phyloP scores from a whole-genome alignment of 2,113 vertebrate species.

The Macaca nemestrina region DNA sequence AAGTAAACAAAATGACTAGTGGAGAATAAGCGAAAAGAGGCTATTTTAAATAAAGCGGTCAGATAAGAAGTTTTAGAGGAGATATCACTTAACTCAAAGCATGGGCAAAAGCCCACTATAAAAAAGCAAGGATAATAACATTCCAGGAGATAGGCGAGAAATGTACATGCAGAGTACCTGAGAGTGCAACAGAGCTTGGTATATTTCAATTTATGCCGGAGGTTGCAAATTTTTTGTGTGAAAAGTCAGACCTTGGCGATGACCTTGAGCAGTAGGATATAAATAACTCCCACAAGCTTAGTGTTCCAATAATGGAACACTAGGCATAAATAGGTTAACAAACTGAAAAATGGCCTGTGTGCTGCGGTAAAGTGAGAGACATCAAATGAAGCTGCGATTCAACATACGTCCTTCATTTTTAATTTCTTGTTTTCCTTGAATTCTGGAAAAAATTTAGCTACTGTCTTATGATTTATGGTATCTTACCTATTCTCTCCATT shows the following conservation, averaged over 20 bases:
- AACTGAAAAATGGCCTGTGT: neutral
- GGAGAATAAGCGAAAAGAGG: neutral
- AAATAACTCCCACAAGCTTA: no score
- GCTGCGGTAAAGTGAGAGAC: neutral
- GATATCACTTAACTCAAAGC: neutral
- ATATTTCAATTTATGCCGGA: neutral
- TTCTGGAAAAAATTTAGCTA: neutral
- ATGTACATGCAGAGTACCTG: rapidly evolving
- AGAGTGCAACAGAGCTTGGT: neutral
- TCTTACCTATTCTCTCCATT: neutral
- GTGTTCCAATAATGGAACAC: no score
- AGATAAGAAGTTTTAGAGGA: neutral
- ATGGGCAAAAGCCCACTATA: neutral
- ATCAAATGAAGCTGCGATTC: neutral
- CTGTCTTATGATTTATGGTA: neutral
- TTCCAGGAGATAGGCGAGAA: neutral
- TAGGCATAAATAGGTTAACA: neutral
- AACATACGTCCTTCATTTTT: neutral
- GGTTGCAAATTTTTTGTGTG: no score
- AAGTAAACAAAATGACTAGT: neutral
- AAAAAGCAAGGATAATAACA: neutral
- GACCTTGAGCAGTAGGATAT: no score
- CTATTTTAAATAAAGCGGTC: neutral
- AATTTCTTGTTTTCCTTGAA: neutral
- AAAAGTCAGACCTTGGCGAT: no score